phyloP scores from a whole-genome alignment of 2,888 invertebrate species.

The Eurois occulta region DNA sequence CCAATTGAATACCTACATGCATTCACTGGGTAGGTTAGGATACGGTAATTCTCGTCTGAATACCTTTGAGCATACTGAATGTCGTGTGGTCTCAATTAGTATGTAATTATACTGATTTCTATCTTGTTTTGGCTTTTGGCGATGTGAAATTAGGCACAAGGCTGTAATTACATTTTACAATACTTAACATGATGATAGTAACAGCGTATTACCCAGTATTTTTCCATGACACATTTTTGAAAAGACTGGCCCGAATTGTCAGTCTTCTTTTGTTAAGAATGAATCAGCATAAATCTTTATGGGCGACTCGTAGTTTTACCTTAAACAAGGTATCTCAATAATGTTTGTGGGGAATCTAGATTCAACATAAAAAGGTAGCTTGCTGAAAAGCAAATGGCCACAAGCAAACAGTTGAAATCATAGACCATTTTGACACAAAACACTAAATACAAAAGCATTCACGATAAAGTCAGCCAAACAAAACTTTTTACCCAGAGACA shows the following conservation, averaged over 20 bases:
- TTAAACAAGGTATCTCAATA: not conserved
- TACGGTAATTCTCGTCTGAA: constrained; percentile 32
- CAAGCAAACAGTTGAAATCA: constrained; percentile 1
- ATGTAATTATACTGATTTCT: constrained; percentile 1
- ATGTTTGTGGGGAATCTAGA: no score
- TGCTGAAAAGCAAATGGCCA: not conserved
- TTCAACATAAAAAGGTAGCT: not conserved
- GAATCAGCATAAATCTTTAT: no score
- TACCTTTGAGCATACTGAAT: constrained; percentile 29
- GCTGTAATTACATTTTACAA: not conserved
- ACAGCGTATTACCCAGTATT: not conserved
- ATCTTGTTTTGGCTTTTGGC: not conserved
- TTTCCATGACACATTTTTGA: not conserved
- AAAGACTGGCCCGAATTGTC: not conserved
- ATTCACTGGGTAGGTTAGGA: constrained; percentile 17
- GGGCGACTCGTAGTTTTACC: no score
- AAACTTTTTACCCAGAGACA: not conserved
- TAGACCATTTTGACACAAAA: not conserved
- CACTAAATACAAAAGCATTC: constrained; percentile 1
- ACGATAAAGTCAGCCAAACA: not conserved
- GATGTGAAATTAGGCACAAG: not conserved
- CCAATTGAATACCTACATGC: constrained; percentile 58
- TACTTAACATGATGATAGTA: not conserved
- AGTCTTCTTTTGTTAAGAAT: not conserved
- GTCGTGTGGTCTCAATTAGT: constrained; percentile 10